A percentile compares a stretch with the other conserved stretches of the same genome.
Evolutionary conservation across 2,888 invertebrate genomes (phyloP).

Genomic region (Agrochola litura): DNA sequence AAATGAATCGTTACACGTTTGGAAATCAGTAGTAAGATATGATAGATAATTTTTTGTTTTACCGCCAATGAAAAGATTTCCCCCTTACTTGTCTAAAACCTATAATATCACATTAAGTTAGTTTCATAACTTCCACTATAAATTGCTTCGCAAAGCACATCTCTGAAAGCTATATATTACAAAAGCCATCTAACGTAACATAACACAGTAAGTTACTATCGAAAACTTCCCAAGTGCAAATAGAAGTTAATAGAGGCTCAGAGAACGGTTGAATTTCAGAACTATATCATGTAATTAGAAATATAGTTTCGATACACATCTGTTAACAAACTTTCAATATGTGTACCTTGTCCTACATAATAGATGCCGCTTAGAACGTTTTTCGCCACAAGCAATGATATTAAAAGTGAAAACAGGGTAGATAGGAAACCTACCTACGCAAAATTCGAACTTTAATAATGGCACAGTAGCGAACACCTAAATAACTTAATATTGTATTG

Average conservation of each 20-base stretch:
- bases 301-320: slow-evolving; percentile 47
- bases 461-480: neutral
- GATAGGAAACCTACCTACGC: neutral
- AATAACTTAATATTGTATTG: neutral
- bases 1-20: neutral
- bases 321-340: slow-evolving; percentile 23
- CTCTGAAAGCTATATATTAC: slow-evolving; percentile 34
- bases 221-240: slow-evolving; percentile 51
- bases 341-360: neutral
- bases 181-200: slow-evolving; percentile 10
- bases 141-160: slow-evolving; percentile 24
- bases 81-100: neutral
- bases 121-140: slow-evolving; percentile 26
- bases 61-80: neutral
- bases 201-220: slow-evolving; percentile 28
- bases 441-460: neutral
- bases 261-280: slow-evolving; percentile 40
- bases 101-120: neutral
- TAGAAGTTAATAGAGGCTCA: slow-evolving; percentile 40
- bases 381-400: neutral
- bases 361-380: neutral
- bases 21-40: neutral
- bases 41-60: too few relatives aligned
- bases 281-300: slow-evolving; percentile 53
- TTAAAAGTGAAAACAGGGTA: neutral